phyloP scores from a whole-genome alignment of 2,888 invertebrate genomes.

The Amiota minor region DNA sequence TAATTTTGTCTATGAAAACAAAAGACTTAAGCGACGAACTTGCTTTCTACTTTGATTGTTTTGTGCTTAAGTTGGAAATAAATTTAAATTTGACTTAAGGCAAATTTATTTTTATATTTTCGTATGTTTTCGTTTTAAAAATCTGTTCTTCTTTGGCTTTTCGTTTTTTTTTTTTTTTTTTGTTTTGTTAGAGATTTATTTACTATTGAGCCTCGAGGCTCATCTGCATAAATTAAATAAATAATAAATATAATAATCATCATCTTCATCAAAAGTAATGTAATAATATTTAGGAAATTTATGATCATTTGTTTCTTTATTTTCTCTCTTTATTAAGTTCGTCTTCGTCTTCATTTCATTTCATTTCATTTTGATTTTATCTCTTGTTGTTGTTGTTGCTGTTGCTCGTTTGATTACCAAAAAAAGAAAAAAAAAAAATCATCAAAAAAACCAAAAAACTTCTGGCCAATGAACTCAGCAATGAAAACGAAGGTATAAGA shows the following conservation, averaged over 20 bases:
- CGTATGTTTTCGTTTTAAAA: no score
- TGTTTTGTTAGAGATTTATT: no score
- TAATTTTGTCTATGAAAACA: slow-evolving; percentile 2
- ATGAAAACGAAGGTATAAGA: slow-evolving; percentile 71
- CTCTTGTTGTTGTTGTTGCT: slow-evolving; percentile 25
- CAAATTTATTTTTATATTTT: no score
- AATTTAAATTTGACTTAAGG: no score
- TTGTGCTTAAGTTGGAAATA: no score
- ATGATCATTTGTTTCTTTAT: slow-evolving; percentile 30
- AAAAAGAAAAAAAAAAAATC: not conserved
- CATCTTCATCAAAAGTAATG: slow-evolving; percentile 25
- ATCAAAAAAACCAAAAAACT: not conserved
- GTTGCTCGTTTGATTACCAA: slow-evolving; percentile 30
- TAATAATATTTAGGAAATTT: slow-evolving; percentile 47
- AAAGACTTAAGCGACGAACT: slow-evolving; percentile 36
- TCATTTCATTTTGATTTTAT: slow-evolving; percentile 25
- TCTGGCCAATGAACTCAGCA: slow-evolving; percentile 69
- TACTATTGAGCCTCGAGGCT: no score
- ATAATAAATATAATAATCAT: slow-evolving; percentile 24
- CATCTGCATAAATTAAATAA: slow-evolving; percentile 5
- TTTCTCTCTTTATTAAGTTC: slow-evolving; percentile 54
- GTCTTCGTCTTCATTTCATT: no score
- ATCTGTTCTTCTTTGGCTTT: no score
- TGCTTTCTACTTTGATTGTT: not conserved
- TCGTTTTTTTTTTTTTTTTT: no score